Conservation (phyloP, 2,888 invertebrate species). For the Listrodromus nycthemerus region DNA sequence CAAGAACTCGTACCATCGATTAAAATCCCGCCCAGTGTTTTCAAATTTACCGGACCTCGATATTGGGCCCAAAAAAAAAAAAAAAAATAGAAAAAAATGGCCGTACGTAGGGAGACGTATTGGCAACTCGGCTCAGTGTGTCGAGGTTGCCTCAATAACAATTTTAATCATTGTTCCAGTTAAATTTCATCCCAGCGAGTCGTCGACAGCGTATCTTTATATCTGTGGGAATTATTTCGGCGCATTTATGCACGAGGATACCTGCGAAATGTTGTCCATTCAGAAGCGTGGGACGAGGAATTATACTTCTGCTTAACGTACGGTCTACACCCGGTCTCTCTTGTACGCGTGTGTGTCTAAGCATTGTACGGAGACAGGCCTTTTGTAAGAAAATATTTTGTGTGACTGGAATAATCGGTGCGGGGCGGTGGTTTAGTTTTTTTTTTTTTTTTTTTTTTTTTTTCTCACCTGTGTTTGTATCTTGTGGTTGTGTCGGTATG, state of each 20-base stretch:
- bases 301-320: conserved; percentile 32
- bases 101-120: background rate
- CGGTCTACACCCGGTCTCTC: conserved; percentile 21
- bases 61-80: no score
- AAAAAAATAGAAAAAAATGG: background rate
- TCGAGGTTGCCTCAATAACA: conserved; percentile 49
- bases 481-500: background rate
- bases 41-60: no score
- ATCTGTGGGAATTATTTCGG: conserved; percentile 58
- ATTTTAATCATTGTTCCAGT: conserved; percentile 50
- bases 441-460: conserved; percentile 13
- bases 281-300: conserved; percentile 64
- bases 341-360: conserved; percentile 17
- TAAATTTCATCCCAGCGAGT: conserved; percentile 26
- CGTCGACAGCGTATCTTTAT: conserved; percentile 19
- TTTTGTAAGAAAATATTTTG: conserved; percentile 49
- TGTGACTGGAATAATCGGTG: conserved; percentile 45
- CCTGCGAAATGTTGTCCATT: conserved; percentile 56
- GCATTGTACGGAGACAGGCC: conserved; percentile 17
- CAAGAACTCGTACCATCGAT: conserved; percentile 8
- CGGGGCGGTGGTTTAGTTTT: conserved; percentile 45
- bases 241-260: conserved; percentile 30
- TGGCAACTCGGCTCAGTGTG: background rate
- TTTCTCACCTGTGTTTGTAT: background rate
- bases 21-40: background rate